phyloP scores from a whole-genome alignment of 2,797 vertebrate genomes.

The Acanthurus tractus region DNA sequence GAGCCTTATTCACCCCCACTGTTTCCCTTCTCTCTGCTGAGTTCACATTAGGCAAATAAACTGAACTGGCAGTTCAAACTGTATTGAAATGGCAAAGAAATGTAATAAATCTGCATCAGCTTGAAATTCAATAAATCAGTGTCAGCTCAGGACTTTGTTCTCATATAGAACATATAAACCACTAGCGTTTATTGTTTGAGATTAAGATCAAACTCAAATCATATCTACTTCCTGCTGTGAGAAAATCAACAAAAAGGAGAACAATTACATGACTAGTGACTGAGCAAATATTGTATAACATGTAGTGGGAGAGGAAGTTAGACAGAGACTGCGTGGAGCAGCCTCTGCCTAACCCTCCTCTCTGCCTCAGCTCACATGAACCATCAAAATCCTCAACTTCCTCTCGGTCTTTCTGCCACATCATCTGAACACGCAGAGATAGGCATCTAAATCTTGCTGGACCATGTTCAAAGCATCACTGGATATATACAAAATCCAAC shows the following conservation, averaged over 20 bases:
- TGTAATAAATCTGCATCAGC: too few relatives aligned
- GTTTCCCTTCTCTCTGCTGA: constrained; percentile 24
- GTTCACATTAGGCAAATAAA: constrained; percentile 17
- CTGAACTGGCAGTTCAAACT: neutral
- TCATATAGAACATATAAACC: neutral
- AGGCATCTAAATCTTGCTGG: constrained; percentile 4
- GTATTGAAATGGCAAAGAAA: constrained; percentile 3
- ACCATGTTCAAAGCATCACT: constrained; percentile 14
- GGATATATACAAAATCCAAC: neutral
- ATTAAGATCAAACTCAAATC: constrained; percentile 45
- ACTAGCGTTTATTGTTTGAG: neutral
- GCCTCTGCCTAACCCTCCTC: constrained; percentile 24
- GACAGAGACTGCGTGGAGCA: constrained; percentile 7
- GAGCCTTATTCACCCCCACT: neutral
- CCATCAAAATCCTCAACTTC: constrained; percentile 55
- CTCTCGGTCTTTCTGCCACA: constrained; percentile 48
- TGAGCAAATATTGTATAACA: neutral
- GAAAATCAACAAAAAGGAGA: constrained; percentile 38
- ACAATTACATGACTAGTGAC: constrained; percentile 8
- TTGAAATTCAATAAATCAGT: constrained; percentile 11
- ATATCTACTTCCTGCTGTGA: constrained; percentile 40
- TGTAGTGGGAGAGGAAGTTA: neutral
- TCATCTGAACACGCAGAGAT: constrained; percentile 42
- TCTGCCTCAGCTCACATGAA: constrained; percentile 42
- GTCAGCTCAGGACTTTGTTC: neutral